These are phyloP conservation scores for Nomada ruficornis DNA, from an alignment of 2,888 invertebrate species.

Conservation along the genomic window DNA sequence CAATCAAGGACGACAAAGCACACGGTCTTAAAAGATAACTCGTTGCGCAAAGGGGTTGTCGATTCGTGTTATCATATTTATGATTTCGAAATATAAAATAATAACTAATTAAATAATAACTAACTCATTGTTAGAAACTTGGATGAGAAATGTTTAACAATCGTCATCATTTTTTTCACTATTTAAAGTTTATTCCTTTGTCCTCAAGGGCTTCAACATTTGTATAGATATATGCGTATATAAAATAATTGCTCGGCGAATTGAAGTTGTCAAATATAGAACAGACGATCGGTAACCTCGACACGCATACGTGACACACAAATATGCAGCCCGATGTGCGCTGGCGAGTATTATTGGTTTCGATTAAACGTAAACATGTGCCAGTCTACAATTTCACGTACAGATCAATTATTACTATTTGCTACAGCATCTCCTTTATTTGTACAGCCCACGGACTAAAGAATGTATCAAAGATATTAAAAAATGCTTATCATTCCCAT, in stretches of 20 bases:
- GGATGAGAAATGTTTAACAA: not conserved
- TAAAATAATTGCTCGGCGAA: not conserved
- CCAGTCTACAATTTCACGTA: too few relatives aligned
- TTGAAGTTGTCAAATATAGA: constrained; percentile 9
- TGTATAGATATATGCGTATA: not conserved
- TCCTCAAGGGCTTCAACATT: too few relatives aligned
- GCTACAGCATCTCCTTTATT: too few relatives aligned
- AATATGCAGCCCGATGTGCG: constrained; percentile 21
- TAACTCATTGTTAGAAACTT: too few relatives aligned
- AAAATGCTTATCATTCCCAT: not conserved
- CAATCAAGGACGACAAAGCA: constrained; percentile 4
- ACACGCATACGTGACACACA: constrained; percentile 38
- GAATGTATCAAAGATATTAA: not conserved
- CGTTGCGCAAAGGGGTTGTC: not conserved
- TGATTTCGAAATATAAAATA: too few relatives aligned
- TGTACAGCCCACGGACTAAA: not conserved
- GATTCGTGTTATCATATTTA: not conserved
- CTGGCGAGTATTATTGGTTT: constrained; percentile 6
- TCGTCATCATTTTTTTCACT: not conserved
- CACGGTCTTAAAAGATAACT: not conserved
- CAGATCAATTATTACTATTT: too few relatives aligned
- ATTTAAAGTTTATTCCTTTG: not conserved
- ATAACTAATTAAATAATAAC: too few relatives aligned
- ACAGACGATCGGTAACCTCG: constrained; percentile 48
- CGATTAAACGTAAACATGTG: not conserved